Percentiles rank a stretch among this genome's conserved stretches.
Evolutionary conservation across 2,113 vertebrate genomes (phyloP).

Genomic region (Saccopteryx bilineata): DNA sequence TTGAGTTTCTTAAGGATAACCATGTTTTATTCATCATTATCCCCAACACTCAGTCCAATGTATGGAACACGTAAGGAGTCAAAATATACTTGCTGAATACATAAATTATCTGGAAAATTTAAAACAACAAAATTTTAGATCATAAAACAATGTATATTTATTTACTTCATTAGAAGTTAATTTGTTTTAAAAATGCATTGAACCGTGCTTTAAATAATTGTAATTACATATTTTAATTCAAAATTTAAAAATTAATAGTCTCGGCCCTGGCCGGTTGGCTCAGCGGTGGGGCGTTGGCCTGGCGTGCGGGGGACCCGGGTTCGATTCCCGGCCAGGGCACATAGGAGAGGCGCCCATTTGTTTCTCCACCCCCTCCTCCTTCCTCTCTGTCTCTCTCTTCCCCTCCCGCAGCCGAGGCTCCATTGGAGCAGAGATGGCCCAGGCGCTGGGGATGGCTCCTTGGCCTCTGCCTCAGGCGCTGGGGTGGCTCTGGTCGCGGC

Average conservation of each 20-base stretch:
- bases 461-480: too few species aligned
- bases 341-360: too few species aligned
- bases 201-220: background rate
- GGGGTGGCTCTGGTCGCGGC: too few species aligned
- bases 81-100: background rate
- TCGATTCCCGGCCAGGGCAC: too few species aligned
- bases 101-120: conserved; percentile 37
- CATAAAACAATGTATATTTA: background rate
- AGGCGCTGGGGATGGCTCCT: too few species aligned
- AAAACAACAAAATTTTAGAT: conserved; percentile 22
- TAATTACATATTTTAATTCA: background rate
- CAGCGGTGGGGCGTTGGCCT: too few species aligned
- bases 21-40: background rate
- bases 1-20: background rate
- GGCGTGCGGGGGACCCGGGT: too few species aligned
- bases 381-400: too few species aligned
- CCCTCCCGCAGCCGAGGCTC: too few species aligned
- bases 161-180: conserved; percentile 35
- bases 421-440: too few species aligned
- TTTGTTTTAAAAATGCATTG: conserved; percentile 9
- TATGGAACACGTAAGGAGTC: background rate
- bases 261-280: too few species aligned
- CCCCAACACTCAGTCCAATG: background rate
- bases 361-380: too few species aligned
- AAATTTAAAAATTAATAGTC: conserved; percentile 32